Conservation (phyloP, 2,888 invertebrate genomes). For the Rhopalosiphum nymphaeae region DNA sequence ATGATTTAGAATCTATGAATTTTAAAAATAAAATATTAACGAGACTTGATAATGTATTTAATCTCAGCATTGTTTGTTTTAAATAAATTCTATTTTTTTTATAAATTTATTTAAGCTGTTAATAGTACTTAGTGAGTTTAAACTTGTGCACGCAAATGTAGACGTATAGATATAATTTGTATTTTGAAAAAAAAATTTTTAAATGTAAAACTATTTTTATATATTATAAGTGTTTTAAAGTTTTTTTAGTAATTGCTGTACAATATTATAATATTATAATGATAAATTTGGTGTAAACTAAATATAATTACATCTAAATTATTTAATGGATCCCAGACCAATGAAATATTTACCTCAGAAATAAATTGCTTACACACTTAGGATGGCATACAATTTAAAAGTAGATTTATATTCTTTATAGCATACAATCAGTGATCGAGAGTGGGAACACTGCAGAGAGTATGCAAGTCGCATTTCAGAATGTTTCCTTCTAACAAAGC, state of each 20-base stretch:
- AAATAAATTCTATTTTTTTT: neutral
- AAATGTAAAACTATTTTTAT: neutral
- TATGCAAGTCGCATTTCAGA: neutral
- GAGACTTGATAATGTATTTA: neutral
- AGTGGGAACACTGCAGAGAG: neutral
- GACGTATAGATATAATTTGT: neutral
- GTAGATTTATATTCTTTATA: neutral
- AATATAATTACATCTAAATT: neutral
- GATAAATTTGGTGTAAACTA: neutral
- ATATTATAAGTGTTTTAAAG: neutral
- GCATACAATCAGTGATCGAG: neutral
- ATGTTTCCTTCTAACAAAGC: neutral
- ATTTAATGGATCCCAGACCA: neutral
- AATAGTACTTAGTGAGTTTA: neutral
- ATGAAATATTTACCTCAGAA: neutral
- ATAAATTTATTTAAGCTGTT: neutral
- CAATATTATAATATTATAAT: neutral
- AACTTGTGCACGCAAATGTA: neutral
- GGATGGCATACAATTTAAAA: neutral
- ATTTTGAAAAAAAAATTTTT: neutral
- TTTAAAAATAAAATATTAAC: neutral
- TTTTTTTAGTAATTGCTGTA: neutral
- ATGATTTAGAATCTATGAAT: neutral
- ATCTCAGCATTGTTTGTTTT: neutral
- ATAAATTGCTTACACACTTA: neutral